A percentile compares a stretch with the other conserved stretches of the same genome.
Conservation (phyloP, 1,140 invertebrate genomes). For the Propsilocerus akamusi region DNA sequence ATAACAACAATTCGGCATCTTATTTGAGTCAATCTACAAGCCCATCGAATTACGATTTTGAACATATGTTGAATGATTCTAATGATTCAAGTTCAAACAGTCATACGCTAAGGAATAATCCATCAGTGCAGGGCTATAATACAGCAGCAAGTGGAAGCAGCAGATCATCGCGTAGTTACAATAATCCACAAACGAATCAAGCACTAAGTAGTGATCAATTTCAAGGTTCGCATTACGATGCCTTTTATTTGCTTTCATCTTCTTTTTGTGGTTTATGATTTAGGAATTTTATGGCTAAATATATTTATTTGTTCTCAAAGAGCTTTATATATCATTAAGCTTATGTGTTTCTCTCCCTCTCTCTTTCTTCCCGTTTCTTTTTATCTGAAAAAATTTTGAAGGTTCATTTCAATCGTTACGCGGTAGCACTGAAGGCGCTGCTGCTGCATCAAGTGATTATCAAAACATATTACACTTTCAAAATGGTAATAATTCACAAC, state of each 20-base stretch:
- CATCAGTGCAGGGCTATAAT: neutral
- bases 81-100: neutral
- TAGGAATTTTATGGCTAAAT: too few species aligned
- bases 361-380: too few species aligned
- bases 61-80: neutral
- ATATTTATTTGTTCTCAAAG: too few species aligned
- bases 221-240: neutral
- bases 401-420: conserved; percentile 2
- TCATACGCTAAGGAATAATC: neutral
- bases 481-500: neutral
- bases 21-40: neutral
- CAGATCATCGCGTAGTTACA: neutral
- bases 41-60: neutral
- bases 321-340: too few species aligned
- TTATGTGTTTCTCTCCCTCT: too few species aligned
- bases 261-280: too few species aligned
- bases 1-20: neutral
- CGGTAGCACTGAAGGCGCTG: too few species aligned
- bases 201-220: neutral
- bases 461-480: neutral
- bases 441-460: too few species aligned
- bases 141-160: neutral
- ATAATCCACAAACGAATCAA: neutral
- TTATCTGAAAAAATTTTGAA: neutral
- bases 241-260: neutral